phyloP scores from a whole-genome alignment of 2,888 invertebrate genomes.

The Dermolepida albohirtum region DNA sequence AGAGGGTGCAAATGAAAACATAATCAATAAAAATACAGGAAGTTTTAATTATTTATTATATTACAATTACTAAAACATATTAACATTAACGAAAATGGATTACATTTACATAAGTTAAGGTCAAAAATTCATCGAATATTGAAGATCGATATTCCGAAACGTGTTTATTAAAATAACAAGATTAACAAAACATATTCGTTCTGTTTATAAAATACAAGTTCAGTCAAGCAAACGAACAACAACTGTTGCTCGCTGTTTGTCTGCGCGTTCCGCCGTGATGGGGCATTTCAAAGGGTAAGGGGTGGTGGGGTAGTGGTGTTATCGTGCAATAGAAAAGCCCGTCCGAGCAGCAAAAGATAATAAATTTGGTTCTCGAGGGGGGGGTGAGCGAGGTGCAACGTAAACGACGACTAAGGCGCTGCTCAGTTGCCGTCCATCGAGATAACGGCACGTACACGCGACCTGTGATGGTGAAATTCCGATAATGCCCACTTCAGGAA shows the following conservation, averaged over 20 bases:
- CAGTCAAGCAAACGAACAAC: constrained; percentile 22
- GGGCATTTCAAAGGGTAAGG: not conserved
- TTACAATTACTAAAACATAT: too few relatives aligned
- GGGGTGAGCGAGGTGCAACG: not conserved
- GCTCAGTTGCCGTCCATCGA: constrained; percentile 16
- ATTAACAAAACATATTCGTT: too few relatives aligned
- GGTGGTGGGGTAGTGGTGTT: not conserved
- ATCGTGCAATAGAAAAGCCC: constrained; percentile 17
- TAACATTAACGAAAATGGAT: too few relatives aligned
- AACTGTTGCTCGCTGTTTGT: constrained; percentile 27
- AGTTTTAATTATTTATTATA: too few relatives aligned
- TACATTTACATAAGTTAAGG: too few relatives aligned
- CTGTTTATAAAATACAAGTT: not conserved
- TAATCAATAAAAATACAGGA: too few relatives aligned
- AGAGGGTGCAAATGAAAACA: too few relatives aligned
- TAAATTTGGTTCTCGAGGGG: constrained; percentile 18
- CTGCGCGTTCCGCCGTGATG: constrained; percentile 2
- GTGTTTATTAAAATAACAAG: too few relatives aligned
- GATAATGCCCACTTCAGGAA: constrained; percentile 30
- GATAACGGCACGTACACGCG: constrained; percentile 36
- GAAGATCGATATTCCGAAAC: too few relatives aligned
- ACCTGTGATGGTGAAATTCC: constrained; percentile 28
- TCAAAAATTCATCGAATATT: too few relatives aligned
- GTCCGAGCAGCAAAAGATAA: constrained; percentile 18
- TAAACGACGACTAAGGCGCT: constrained; percentile 1